A percentile compares a stretch with the other conserved stretches of the same genome.
These are phyloP conservation scores for Diorhabda elongata DNA, from an alignment of 1,140 invertebrate species.

Conservation along the genomic window DNA sequence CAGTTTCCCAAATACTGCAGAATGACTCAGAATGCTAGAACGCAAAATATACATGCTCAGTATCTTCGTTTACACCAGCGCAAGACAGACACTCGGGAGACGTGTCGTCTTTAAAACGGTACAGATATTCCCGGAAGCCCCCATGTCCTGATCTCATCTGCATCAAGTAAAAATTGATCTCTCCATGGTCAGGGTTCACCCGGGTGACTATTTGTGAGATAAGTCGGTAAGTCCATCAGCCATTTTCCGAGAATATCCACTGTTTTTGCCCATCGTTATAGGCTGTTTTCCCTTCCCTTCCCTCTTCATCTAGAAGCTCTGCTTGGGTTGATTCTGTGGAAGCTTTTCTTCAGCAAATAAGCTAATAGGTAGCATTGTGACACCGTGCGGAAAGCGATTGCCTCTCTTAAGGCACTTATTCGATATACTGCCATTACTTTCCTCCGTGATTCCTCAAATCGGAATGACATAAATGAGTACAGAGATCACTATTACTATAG, in stretches of 20 bases:
- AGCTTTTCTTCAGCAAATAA: not conserved
- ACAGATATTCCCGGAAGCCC: no score
- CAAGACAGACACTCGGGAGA: no score
- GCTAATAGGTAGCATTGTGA: not conserved
- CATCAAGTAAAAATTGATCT: no score
- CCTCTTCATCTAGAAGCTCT: not conserved
- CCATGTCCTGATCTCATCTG: no score
- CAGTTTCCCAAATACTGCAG: not conserved
- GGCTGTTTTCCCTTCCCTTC: not conserved
- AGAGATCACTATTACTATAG: not conserved
- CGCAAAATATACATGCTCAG: no score
- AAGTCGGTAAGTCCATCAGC: not conserved
- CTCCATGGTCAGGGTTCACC: no score
- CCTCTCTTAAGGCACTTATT: not conserved
- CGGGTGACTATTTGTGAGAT: not conserved
- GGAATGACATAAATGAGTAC: not conserved
- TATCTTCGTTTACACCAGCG: no score
- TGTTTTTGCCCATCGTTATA: not conserved
- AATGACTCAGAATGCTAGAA: no score
- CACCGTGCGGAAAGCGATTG: not conserved
- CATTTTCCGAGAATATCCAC: not conserved
- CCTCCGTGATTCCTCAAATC: not conserved
- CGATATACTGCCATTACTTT: not conserved
- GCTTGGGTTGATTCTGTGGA: not conserved
- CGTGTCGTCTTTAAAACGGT: no score